phyloP scores from a whole-genome alignment of 2,888 invertebrate genomes.

The Eudemis profundana region DNA sequence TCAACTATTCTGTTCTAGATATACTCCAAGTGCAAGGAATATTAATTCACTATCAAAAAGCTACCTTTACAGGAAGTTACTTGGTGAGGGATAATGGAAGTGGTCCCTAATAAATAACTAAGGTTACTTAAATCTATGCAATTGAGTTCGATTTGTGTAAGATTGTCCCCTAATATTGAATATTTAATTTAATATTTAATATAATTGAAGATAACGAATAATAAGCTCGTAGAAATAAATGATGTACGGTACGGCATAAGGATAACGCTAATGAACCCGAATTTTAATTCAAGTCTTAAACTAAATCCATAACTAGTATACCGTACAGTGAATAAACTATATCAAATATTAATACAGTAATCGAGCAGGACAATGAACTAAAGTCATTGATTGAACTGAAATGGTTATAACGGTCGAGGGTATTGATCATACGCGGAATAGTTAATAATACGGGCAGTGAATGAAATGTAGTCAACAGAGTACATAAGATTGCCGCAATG shows the following conservation, averaged over 20 bases:
- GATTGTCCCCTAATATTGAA: too few relatives aligned
- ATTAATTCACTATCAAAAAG: too few relatives aligned
- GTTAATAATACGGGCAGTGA: background rate
- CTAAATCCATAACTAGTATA: background rate
- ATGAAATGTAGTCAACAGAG: constrained; percentile 13
- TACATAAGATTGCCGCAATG: constrained; percentile 21
- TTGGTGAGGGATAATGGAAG: too few relatives aligned
- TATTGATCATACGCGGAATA: constrained; percentile 15
- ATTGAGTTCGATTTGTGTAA: too few relatives aligned
- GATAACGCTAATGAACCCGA: background rate
- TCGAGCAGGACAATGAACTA: constrained; percentile 31
- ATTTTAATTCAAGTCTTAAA: constrained; percentile 1
- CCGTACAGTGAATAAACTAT: constrained; percentile 6
- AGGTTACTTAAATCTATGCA: background rate
- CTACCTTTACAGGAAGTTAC: too few relatives aligned
- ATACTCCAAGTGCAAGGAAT: constrained; percentile 6
- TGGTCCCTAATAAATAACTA: background rate
- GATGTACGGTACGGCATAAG: too few relatives aligned
- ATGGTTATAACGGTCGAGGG: constrained; percentile 2
- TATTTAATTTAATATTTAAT: too few relatives aligned
- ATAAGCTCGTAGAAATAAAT: too few relatives aligned
- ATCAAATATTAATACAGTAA: constrained; percentile 28
- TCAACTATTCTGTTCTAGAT: background rate
- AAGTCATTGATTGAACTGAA: constrained; percentile 16
- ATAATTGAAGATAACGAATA: too few relatives aligned